phyloP scores from a whole-genome alignment of 2,113 vertebrate genomes.

The Passer domesticus region DNA sequence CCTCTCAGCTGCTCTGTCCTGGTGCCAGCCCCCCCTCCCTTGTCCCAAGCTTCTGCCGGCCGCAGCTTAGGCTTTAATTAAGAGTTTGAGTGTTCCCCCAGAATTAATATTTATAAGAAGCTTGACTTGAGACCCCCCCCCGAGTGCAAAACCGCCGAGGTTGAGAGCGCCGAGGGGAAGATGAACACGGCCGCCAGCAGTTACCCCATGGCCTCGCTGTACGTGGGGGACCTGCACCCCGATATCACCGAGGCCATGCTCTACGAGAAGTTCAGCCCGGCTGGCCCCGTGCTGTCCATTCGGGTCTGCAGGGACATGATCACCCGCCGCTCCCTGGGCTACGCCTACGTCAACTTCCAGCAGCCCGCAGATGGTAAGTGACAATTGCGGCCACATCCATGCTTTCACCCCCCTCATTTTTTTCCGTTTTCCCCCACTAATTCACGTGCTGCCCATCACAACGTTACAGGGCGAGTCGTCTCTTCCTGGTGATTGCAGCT shows the following conservation, averaged over 20 bases:
- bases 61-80: not conserved
- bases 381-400: rapidly evolving
- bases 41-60: not conserved
- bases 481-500: not conserved
- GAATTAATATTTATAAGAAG: not conserved
- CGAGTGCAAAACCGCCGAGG: not conserved
- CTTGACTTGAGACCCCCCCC: not conserved
- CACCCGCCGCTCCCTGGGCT: constrained; percentile 94
- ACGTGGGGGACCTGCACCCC: constrained; percentile 97
- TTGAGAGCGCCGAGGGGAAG: constrained; percentile 42
- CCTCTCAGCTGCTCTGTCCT: not conserved
- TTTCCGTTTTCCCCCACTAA: rapidly evolving
- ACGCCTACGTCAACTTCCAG: constrained; percentile 99
- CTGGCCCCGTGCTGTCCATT: constrained; percentile 97
- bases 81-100: rapidly evolving
- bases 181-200: constrained; percentile 83
- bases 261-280: constrained; percentile 99
- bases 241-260: constrained; percentile 99
- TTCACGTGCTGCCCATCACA: rapidly evolving
- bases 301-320: constrained; percentile 99
- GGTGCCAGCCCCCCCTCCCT: not conserved
- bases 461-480: not conserved
- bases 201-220: constrained; percentile 98
- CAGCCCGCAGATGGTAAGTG: constrained; percentile 95
- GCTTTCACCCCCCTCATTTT: rapidly evolving